Evolutionary conservation across 2,888 invertebrate genomes (phyloP).

Genomic region (Hyppa rectilinea): DNA sequence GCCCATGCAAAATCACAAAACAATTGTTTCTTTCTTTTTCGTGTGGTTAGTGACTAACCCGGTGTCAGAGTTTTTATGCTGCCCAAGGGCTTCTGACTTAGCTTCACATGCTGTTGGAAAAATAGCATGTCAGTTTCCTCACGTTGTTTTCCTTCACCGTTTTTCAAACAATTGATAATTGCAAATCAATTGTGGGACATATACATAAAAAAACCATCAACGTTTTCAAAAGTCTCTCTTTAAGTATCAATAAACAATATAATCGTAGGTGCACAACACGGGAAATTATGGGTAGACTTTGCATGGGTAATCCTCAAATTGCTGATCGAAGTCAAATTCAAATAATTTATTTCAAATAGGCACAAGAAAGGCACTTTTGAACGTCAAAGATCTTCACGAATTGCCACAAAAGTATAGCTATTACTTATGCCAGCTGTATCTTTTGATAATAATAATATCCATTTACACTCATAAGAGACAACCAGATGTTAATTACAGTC

Average conservation of each 20-base stretch:
- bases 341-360: too few species aligned
- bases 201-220: not conserved
- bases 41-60: too few species aligned
- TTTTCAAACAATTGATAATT: too few species aligned
- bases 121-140: too few species aligned
- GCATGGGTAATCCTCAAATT: not conserved
- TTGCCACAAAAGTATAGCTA: not conserved
- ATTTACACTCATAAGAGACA: constrained; percentile 18
- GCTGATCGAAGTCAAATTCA: too few species aligned
- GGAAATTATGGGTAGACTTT: not conserved
- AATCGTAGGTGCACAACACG: not conserved
- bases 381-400: too few species aligned
- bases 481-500: constrained; percentile 35
- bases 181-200: not conserved
- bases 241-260: not conserved
- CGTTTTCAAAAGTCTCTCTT: not conserved
- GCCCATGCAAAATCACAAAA: not conserved
- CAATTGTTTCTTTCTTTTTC: too few species aligned
- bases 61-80: too few species aligned
- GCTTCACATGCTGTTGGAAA: too few species aligned
- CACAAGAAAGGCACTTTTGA: too few species aligned
- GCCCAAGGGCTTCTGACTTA: too few species aligned
- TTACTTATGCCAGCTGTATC: not conserved
- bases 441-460: not conserved
- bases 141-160: too few species aligned